Evolutionary conservation across 2,888 invertebrate species (phyloP).

Genomic region (Cephus pygmeus): DNA sequence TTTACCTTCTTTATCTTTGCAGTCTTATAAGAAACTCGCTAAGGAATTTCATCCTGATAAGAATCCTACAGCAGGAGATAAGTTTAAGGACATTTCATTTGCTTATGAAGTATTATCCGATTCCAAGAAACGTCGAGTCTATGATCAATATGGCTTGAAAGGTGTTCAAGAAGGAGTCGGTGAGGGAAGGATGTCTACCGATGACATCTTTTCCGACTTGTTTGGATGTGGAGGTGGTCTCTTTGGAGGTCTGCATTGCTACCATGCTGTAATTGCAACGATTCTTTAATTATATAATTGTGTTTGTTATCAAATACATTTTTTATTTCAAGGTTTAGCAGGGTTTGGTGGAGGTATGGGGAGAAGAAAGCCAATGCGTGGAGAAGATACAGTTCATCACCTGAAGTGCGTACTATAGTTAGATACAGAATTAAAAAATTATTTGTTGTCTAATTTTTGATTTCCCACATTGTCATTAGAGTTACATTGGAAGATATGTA

Average conservation of each 20-base stretch:
- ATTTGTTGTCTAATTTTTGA: too few relatives aligned
- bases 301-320: too few relatives aligned
- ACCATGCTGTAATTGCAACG: background rate
- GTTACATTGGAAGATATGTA: slow-evolving; percentile 92
- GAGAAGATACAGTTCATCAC: slow-evolving; percentile 87
- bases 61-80: slow-evolving; percentile 89
- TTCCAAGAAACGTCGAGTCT: slow-evolving; percentile 84
- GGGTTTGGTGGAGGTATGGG: slow-evolving; percentile 66
- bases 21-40: slow-evolving; percentile 92
- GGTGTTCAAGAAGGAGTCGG: slow-evolving; percentile 85
- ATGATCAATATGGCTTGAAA: slow-evolving; percentile 88
- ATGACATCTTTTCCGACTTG: slow-evolving; percentile 77
- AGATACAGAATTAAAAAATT: too few relatives aligned
- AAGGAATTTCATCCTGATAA: slow-evolving; percentile 95
- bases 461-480: slow-evolving; percentile 52
- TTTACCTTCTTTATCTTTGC: slow-evolving; percentile 52
- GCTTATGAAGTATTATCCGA: slow-evolving; percentile 94
- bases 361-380: slow-evolving; percentile 71
- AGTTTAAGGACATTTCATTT: slow-evolving; percentile 95
- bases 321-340: slow-evolving; percentile 37
- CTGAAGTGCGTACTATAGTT: slow-evolving; percentile 69
- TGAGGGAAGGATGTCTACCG: slow-evolving; percentile 69
- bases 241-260: slow-evolving; percentile 41
- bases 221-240: slow-evolving; percentile 77
- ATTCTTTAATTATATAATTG: too few relatives aligned